phyloP scores from a whole-genome alignment of 2,888 invertebrate species.

The Phymatocera aterrima region DNA sequence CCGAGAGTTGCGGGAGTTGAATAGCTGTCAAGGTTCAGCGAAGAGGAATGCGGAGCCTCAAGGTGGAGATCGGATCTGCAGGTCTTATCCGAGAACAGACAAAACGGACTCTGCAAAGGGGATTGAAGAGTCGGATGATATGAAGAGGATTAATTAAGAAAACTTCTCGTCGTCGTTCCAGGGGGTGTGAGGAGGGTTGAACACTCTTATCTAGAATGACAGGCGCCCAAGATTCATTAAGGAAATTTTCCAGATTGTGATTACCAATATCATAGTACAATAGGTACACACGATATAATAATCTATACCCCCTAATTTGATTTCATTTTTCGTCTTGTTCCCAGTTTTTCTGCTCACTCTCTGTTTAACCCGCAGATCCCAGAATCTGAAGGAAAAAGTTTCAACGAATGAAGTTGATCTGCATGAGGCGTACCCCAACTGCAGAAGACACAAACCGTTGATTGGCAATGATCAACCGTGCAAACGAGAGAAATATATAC shows the following conservation, averaged over 20 bases:
- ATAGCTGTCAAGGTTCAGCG: constrained; percentile 62
- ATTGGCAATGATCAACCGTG: background rate
- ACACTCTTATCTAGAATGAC: background rate
- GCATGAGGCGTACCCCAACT: no score
- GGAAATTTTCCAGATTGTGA: constrained; percentile 26
- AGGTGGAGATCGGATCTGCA: constrained; percentile 32
- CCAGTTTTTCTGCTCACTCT: no score
- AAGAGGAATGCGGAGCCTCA: constrained; percentile 64
- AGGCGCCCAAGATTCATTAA: constrained; percentile 9
- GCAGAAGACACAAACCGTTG: background rate
- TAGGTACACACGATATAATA: background rate
- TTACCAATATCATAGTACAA: constrained; percentile 3
- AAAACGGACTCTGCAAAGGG: constrained; percentile 54
- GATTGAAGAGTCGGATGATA: constrained; percentile 55
- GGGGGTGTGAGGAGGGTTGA: constrained; percentile 41
- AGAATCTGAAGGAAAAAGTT: no score
- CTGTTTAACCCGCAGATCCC: no score
- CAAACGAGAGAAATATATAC: background rate
- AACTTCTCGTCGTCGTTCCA: constrained; percentile 16
- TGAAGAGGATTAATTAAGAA: constrained; percentile 46
- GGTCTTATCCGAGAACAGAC: constrained; percentile 32
- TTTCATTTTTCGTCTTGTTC: background rate
- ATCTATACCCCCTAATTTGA: background rate
- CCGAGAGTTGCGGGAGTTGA: constrained; percentile 41
- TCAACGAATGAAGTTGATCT: no score